Conservation (phyloP, 2,888 invertebrate genomes). For the Orchestes rusci region DNA sequence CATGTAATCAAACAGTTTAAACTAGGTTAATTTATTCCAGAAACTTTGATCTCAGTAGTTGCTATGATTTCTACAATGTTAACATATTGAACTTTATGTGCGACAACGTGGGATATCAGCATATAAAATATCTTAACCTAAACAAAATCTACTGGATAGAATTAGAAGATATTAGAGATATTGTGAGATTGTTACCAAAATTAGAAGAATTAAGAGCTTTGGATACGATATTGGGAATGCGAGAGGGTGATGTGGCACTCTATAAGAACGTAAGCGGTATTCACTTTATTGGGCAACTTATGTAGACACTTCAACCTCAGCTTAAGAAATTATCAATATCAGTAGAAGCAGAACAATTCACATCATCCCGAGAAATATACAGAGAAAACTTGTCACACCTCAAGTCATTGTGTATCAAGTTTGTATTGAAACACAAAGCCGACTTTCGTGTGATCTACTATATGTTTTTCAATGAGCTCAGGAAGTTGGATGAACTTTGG, state of each 20-base stretch:
- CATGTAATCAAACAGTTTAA: no score
- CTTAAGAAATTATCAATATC: slow-evolving; percentile 22
- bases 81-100: slow-evolving; percentile 15
- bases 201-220: slow-evolving; percentile 22
- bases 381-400: slow-evolving; percentile 17
- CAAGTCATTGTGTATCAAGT: slow-evolving; percentile 20
- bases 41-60: slow-evolving; percentile 21
- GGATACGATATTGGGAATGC: slow-evolving; percentile 22
- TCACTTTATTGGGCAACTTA: background rate
- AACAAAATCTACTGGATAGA: slow-evolving; percentile 23
- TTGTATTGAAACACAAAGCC: slow-evolving; percentile 18
- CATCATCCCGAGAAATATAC: slow-evolving; percentile 13
- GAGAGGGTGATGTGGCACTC: slow-evolving; percentile 17
- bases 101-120: slow-evolving; percentile 16
- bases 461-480: slow-evolving; percentile 21
- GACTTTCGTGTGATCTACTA: slow-evolving; percentile 21
- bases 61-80: slow-evolving; percentile 18
- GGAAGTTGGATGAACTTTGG: slow-evolving; percentile 23
- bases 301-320: slow-evolving; percentile 16
- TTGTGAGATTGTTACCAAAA: slow-evolving; percentile 17
- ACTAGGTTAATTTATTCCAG: no score
- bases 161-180: slow-evolving; percentile 18
- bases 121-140: slow-evolving; percentile 20
- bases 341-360: slow-evolving; percentile 19
- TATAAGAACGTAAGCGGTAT: slow-evolving; percentile 19